These are phyloP conservation scores for Laodelphax striatellus DNA, from an alignment of 1,140 invertebrate species.

Conservation along the genomic window DNA sequence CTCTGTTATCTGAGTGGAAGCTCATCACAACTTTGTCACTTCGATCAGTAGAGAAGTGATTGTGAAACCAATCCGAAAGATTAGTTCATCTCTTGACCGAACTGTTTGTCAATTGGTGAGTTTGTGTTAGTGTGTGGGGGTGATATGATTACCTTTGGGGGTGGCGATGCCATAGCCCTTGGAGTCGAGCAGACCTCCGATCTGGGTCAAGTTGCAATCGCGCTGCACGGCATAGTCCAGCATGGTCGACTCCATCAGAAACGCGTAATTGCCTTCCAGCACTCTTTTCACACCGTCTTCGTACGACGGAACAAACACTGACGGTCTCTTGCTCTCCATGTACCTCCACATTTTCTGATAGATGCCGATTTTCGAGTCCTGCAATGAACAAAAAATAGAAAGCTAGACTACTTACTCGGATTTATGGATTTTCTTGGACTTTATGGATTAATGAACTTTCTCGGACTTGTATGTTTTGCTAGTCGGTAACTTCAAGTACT, in stretches of 20 bases:
- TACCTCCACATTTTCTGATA: conserved; percentile 97
- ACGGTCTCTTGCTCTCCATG: conserved; percentile 73
- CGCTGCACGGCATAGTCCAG: conserved; percentile 90
- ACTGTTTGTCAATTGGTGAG: too few species aligned
- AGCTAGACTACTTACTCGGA: background rate
- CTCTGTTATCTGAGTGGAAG: too few species aligned
- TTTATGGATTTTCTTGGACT: too few species aligned
- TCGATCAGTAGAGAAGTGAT: too few species aligned
- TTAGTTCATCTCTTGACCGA: too few species aligned
- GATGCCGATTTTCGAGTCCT: conserved; percentile 92
- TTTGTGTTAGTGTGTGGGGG: too few species aligned
- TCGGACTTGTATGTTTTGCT: too few species aligned
- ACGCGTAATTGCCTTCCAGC: conserved; percentile 86
- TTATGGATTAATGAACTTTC: too few species aligned
- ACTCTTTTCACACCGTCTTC: conserved; percentile 81
- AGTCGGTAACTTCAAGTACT: too few species aligned
- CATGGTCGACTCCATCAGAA: conserved; percentile 97
- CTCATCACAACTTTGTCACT: too few species aligned
- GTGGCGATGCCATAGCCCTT: conserved; percentile 88
- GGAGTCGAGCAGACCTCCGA: conserved; percentile 87
- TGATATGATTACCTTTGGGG: conserved; percentile 48
- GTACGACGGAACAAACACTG: conserved; percentile 79
- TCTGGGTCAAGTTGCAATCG: conserved; percentile 95
- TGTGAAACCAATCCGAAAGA: too few species aligned
- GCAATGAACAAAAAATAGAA: conserved; percentile 19